Percentiles rank a stretch among this genome's conserved stretches.
Conservation (phyloP, 2,797 vertebrate genomes). For the Siniperca obscura region DNA sequence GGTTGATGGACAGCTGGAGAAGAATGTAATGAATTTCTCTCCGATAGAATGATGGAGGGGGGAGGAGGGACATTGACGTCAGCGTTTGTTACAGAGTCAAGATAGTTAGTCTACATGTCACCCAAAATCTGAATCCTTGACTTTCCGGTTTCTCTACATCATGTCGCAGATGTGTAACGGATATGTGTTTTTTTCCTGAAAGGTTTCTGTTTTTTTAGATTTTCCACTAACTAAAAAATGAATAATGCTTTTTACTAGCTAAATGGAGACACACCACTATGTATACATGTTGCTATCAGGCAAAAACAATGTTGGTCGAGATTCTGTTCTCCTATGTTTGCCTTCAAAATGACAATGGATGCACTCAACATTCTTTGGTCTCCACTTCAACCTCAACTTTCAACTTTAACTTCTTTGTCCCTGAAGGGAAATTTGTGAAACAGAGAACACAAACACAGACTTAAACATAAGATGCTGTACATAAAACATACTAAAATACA, state of each 20-base stretch:
- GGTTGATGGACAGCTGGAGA: slow-evolving; percentile 63
- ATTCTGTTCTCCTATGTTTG: background rate
- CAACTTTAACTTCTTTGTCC: background rate
- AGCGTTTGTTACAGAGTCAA: slow-evolving; percentile 22
- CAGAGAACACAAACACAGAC: background rate
- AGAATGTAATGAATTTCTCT: slow-evolving; percentile 66
- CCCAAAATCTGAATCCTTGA: slow-evolving; percentile 1
- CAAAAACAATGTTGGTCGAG: background rate
- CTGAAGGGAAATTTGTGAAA: background rate
- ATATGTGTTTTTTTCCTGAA: background rate
- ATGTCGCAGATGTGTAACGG: background rate
- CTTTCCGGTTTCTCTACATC: slow-evolving; percentile 1
- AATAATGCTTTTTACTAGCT: background rate
- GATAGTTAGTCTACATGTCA: slow-evolving; percentile 16
- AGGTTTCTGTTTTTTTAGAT: background rate
- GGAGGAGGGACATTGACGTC: slow-evolving; percentile 47
- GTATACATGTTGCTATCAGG: background rate
- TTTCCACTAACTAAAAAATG: background rate
- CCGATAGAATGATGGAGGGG: slow-evolving; percentile 17
- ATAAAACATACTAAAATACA: background rate
- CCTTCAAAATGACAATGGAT: slow-evolving; percentile 6
- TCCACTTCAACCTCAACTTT: background rate
- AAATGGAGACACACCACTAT: background rate
- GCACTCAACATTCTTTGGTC: background rate
- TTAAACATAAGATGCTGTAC: background rate